phyloP scores from a whole-genome alignment of 2,888 invertebrate species.

The Dynastes tityus region DNA sequence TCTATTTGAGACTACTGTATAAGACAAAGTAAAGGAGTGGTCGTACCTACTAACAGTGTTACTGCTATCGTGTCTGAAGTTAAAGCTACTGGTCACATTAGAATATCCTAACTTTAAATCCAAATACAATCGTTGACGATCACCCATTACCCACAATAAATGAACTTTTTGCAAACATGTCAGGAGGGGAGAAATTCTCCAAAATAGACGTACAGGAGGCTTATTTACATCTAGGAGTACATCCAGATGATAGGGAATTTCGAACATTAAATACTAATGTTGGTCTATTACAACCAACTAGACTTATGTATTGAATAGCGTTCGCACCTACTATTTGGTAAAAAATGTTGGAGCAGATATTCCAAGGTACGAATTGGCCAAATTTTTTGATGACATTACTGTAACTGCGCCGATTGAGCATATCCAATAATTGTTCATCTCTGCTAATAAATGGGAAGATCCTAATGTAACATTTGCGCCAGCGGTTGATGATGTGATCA shows the following conservation, averaged over 20 bases:
- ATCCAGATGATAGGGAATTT: slow-evolving; percentile 58
- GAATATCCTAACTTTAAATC: slow-evolving; percentile 57
- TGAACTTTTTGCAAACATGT: slow-evolving; percentile 55
- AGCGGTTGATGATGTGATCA: slow-evolving; percentile 3
- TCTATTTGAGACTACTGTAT: no score
- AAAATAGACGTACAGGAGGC: slow-evolving; percentile 59
- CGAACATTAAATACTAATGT: slow-evolving; percentile 57
- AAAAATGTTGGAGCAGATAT: slow-evolving; percentile 54
- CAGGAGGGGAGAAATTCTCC: slow-evolving; percentile 56
- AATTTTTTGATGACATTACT: slow-evolving; percentile 50
- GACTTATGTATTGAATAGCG: slow-evolving; percentile 61
- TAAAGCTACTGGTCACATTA: slow-evolving; percentile 58
- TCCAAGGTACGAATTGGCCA: slow-evolving; percentile 54
- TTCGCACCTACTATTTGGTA: slow-evolving; percentile 57
- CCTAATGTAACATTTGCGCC: background rate
- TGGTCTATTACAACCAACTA: slow-evolving; percentile 59
- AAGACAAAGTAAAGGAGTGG: slow-evolving; percentile 49
- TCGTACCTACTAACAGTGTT: slow-evolving; percentile 55
- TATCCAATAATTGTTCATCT: slow-evolving; percentile 6
- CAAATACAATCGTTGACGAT: slow-evolving; percentile 54
- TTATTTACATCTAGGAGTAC: slow-evolving; percentile 63
- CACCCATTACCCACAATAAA: slow-evolving; percentile 57
- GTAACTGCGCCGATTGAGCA: no score
- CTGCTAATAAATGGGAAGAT: background rate
- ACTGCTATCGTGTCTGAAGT: slow-evolving; percentile 62